Evolutionary conservation across 2,113 vertebrate genomes (phyloP).

Genomic region (Catharus bicknelli): DNA sequence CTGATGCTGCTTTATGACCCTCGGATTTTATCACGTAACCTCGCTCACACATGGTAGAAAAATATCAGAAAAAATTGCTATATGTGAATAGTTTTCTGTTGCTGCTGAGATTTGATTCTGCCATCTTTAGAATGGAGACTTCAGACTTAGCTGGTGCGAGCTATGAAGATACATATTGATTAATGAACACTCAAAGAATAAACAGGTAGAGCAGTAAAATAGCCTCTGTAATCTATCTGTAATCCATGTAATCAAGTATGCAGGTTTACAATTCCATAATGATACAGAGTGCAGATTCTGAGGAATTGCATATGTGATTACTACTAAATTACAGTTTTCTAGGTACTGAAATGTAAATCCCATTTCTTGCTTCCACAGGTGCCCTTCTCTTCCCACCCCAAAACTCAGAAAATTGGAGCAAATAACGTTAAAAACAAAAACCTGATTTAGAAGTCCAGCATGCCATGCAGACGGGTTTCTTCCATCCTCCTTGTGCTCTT

Average conservation of each 20-base stretch:
- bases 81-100: not conserved
- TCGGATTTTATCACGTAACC: not conserved
- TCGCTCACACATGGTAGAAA: not conserved
- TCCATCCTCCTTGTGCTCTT: not conserved
- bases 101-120: not conserved
- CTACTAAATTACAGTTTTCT: not conserved
- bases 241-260: not conserved
- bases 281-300: not conserved
- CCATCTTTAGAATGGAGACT: not conserved
- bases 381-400: accelerated
- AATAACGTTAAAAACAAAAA: not conserved
- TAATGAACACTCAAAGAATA: not conserved
- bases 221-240: not conserved
- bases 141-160: not conserved
- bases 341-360: not conserved
- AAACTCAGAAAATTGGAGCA: not conserved
- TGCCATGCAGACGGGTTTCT: not conserved
- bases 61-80: not conserved
- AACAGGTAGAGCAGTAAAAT: not conserved
- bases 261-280: not conserved
- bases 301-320: not conserved
- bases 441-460: not conserved
- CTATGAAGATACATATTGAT: not conserved
- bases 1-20: not conserved
- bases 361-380: not conserved